Base-by-base conservation (phyloP, 2,797 vertebrate genomes). In the Mormyrops attenuatus region DNA sequence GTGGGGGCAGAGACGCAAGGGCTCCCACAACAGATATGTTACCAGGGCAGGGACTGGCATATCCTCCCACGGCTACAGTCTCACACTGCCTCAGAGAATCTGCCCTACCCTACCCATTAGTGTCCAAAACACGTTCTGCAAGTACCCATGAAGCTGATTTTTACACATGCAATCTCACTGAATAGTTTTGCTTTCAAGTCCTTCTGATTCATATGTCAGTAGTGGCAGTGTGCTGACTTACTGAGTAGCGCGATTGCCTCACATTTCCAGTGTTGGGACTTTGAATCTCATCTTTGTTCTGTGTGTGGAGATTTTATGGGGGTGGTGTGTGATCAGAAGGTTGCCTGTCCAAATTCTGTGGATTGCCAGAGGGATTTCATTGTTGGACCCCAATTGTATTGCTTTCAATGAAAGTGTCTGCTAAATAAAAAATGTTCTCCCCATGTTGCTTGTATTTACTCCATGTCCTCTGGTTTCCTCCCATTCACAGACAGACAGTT, bases 101-200 rank as follows among this genome's bases (percentile, higher is more conserved):
- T 73, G 66, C 66, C 30, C 38, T 80, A 20, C 38, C 38, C 73
- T n/a, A 80, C 73, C 73, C 38, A 44, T 44, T 41, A 80, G 34
- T 80, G 73, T 44, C 41, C 73, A 80, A 80, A 80, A 80, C 73
- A 80, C 73, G 38, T 26, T 41, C 73, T 80, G 73, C 73, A 80
- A 44, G 66, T n/a, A 80, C 73, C 73, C 73, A 44, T n/a, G 20
- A 17, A 80, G 15, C 73, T 41, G 38, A 44, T 20, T 44, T 41
- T 20, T 44, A 80, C 41, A 41, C 38, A 47, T 44, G 73, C 7
- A 41, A 44, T 80, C 17, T 80, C 73, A 80, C 34, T 20, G 73
- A 80, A 80, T 38, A 80, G 30, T 80, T 20, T 47, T 41, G 6
- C 20, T 47, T 44, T 80, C 7, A n/a, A 1, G 6, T 44, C 20